Evolutionary conservation across 23 tunicate genomes (phyloP), one percentile per base, ranked within the genome.

Genomic region (Pegea sp.): DNA sequence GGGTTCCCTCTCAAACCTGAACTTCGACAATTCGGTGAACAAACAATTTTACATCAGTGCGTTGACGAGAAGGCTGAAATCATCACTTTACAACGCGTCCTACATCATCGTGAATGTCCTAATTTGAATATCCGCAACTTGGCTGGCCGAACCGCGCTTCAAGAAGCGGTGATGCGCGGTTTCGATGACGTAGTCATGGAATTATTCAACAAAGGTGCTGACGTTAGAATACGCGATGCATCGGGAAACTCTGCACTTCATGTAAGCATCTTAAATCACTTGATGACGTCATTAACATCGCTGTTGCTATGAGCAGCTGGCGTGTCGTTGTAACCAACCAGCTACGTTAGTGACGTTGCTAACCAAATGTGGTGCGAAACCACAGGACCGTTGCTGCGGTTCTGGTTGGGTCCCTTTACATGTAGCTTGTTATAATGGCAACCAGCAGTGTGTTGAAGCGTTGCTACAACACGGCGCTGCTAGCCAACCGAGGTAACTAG

Each of bases 231-330:
- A 21, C 61, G 90, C 51, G 98, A 89, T 53, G 49, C 76, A 28
- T 90, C 77, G 8, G 98, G 98, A 23, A 72, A 61, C 49, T 77
- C 98, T 33, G 76, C 98, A 3, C 44, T 77, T 24, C 98, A 89
- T 77, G 81, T 89, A 31, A 66, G 80, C 49, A 13, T 16, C 11
- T 26, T 48, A 59, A 48, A 13, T 48, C 7, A 48, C 18, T 48
- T 48, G 18, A 13, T 59, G 64, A 24, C 22, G 16, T 48, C 13
- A 6, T 20, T 19, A 5, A 6, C 30, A 19, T 48, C 61, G 8
- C 22, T 7, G 18, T 48, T 53, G 30, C n/a, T 25, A 22, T 3
- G 24, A 19, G 18, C 59, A 84, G 95, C 66, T 84, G 22, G 95
- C 95, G 1, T 84, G 95, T 46, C 60, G 95, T 13, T 57, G 52